Percentiles rank a stretch among this genome's conserved stretches.
These are phyloP conservation scores for Poeciliopsis turrubarensis DNA, from an alignment of 2,113 vertebrate species.

Conservation along the genomic window DNA sequence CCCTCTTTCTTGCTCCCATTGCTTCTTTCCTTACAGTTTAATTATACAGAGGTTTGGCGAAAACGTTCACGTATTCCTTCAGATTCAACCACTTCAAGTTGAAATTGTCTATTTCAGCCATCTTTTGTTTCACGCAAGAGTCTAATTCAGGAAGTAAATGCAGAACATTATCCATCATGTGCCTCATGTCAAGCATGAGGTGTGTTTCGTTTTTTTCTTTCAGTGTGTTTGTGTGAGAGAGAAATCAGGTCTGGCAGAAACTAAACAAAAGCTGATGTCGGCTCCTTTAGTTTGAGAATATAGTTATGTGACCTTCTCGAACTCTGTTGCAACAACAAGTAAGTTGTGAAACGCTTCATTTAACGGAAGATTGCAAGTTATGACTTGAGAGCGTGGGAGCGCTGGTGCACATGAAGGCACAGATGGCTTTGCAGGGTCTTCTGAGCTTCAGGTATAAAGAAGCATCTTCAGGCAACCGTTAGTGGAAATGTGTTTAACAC, in stretches of 20 bases:
- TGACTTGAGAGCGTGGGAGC: conserved; percentile 12
- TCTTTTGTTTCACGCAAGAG: conserved; percentile 18
- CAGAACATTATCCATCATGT: background rate
- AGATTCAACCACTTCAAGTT: background rate
- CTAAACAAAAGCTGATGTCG: background rate
- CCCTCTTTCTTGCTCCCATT: conserved; percentile 10
- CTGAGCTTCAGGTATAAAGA: background rate
- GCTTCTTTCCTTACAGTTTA: background rate
- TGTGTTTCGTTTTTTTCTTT: background rate
- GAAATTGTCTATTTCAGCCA: background rate
- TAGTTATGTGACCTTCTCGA: background rate
- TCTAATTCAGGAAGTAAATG: conserved; percentile 12
- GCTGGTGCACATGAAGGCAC: conserved; percentile 3
- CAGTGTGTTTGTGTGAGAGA: background rate
- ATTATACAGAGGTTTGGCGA: background rate
- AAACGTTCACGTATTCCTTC: conserved; percentile 24
- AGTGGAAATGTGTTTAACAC: background rate
- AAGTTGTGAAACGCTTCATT: conserved; percentile 15
- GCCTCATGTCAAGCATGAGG: background rate
- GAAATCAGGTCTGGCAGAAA: background rate
- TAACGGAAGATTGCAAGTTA: background rate
- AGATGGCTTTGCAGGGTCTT: background rate
- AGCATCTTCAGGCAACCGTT: background rate
- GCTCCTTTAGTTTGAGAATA: too few relatives aligned
- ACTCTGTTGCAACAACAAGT: conserved; percentile 8